Base-by-base conservation (phyloP, 2,888 invertebrate species). In the Pollenia angustigena region DNA sequence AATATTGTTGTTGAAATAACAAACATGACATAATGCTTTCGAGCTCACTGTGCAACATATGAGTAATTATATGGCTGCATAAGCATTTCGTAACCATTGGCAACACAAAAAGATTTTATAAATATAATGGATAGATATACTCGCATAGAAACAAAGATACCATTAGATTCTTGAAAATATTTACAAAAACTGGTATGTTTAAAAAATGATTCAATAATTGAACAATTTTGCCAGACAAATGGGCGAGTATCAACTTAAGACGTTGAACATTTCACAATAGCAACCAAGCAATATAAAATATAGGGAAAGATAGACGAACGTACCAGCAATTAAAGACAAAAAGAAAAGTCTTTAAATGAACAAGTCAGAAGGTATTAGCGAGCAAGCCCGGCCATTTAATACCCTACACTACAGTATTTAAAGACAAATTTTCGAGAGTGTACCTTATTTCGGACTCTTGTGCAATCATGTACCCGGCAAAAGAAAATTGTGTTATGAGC, bases 41-140 rank as follows among this genome's bases (percentile, higher is more conserved):
- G 46, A 44, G 64, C 1, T 7, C 58, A 81, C 52, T 66, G 68
- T 69, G 44, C 56, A 75, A 60, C 68, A 52, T 44, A 82, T 75
- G 68, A 75, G 75, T 75, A 46, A 75, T 82, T 82, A 75, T 75
- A 82, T 82, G 81, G 81, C 75, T 82, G 81, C 81, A 82, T 82
- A 82, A 82, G 52, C 75, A 75, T 82, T 82, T 69, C 81, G 75
- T 69, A 82, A 82, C 68, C 81, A 75, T 62, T 82, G 69, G 58
- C 81, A 82, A 66, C 66, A 71, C 18, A 46, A 58, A 66, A 60
- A 12, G 14, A 8, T 58, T n/a, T 18, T 44, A 48, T 56, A 10
- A 54, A 58, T 58, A 56, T 72, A 23, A 44, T 56, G 16, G 44
- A 11, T 18, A 44, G 11, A 56, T 23, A 46, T 58, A 46, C 58